Percentiles rank a stretch among this genome's conserved stretches.
phyloP scores from a whole-genome alignment of 2,113 vertebrate genomes.

The Xenotilapia flavipinnis region DNA sequence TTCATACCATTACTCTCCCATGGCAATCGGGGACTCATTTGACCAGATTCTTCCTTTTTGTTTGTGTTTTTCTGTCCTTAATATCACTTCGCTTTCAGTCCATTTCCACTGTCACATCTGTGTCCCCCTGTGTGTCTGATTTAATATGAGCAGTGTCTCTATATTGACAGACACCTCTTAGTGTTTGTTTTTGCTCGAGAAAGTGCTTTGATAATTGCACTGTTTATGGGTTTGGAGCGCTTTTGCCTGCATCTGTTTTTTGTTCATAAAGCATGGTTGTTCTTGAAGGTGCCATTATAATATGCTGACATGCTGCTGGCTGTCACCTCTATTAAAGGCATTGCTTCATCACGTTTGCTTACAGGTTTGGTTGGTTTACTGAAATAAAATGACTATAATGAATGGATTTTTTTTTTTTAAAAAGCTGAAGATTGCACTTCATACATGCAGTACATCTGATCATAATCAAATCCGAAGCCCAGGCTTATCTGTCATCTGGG shows the following conservation, averaged over 20 bases:
- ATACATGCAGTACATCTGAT: background rate
- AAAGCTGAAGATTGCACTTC: background rate
- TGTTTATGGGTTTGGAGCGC: background rate
- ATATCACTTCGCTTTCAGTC: background rate
- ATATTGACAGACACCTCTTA: background rate
- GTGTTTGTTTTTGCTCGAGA: background rate
- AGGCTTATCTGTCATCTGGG: background rate
- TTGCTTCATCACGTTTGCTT: background rate
- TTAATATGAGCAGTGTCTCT: background rate
- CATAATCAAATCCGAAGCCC: background rate
- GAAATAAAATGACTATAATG: background rate
- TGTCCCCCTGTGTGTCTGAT: background rate
- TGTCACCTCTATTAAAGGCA: background rate
- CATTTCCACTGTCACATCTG: background rate
- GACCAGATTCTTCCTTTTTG: background rate
- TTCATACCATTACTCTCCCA: background rate
- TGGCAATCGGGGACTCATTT: background rate
- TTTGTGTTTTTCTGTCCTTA: background rate
- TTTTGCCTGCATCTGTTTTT: background rate
- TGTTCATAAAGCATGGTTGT: background rate
- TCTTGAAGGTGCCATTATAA: background rate
- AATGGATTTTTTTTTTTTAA: background rate
- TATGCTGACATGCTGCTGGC: constrained; percentile 8
- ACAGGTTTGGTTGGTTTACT: background rate
- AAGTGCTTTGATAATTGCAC: constrained; percentile 14